Evolutionary conservation across 2,797 vertebrate genomes (phyloP).

Genomic region (Enteromius fasciolatus): DNA sequence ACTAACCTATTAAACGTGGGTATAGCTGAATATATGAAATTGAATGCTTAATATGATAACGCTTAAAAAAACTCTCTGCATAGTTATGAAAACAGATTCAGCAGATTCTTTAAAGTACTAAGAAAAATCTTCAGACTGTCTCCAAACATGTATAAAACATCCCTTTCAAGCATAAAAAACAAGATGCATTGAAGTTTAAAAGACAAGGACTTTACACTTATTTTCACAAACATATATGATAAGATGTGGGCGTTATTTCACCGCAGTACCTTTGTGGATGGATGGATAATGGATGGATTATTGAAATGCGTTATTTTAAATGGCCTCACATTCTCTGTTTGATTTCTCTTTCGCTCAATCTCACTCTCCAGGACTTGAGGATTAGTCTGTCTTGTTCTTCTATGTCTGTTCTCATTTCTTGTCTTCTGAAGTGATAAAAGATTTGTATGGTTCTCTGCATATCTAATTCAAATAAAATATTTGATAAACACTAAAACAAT

Average conservation of each 20-base stretch:
- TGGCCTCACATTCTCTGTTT: slow-evolving; percentile 60
- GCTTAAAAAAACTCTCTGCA: background rate
- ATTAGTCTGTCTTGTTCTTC: slow-evolving; percentile 33
- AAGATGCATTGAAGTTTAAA: background rate
- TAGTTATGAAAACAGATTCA: background rate
- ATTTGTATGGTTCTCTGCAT: background rate
- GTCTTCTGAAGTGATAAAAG: slow-evolving; percentile 1
- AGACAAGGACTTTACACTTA: slow-evolving; percentile 13
- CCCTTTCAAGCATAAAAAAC: background rate
- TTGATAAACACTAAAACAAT: background rate
- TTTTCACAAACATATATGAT: slow-evolving; percentile 18
- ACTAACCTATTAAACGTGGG: background rate
- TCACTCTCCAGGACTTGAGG: slow-evolving; percentile 47
- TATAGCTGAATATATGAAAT: background rate
- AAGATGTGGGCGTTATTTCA: slow-evolving; percentile 29
- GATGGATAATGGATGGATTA: slow-evolving; percentile 39
- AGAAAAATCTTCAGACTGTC: background rate
- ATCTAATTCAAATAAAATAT: background rate
- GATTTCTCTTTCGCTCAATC: slow-evolving; percentile 56
- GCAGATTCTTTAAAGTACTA: background rate
- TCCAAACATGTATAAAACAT: slow-evolving; percentile 6
- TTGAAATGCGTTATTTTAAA: slow-evolving; percentile 53
- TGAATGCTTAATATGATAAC: slow-evolving; percentile 8
- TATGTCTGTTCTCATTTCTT: slow-evolving; percentile 14
- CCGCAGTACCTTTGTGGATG: slow-evolving; percentile 31